Evolutionary conservation across 2,888 invertebrate species (phyloP), one percentile per base, ranked within the genome.

Genomic region (Callyntrura guangdongensis): DNA sequence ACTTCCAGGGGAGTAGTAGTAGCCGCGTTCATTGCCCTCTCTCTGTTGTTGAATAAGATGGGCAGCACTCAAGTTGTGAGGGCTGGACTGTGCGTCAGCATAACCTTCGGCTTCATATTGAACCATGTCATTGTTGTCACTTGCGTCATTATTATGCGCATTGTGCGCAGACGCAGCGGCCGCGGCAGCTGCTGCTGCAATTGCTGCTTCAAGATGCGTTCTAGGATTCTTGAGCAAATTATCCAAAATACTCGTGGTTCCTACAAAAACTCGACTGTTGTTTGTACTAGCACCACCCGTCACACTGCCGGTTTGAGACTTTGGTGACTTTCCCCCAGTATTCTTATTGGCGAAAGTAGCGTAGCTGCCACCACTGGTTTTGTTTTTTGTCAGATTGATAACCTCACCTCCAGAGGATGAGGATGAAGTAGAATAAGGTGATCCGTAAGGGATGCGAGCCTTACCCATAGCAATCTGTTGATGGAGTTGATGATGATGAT

Each of bases 181-280:
- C 20, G 92, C 91, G n/a, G 91, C 91, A 11, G 93, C 91, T 17
- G 91, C 69, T 47, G 91, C 89, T 59, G 93, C 91, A 25, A 91
- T 92, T 27, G 93, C 93, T 88, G 92, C 91, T 83, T 92, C 92
- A 53, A 91, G 87, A 72, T 92, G 92, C 45, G 91, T 92, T 86
- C 93, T 90, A 59, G 93, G 93, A 82, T 94, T 93, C 89, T 93
- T 93, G 90, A 94, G 93, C 92, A 93, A 92, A 92, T 94, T 94
- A 91, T 94, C 94, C 92, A 94, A 91, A 93, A 94, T 94, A 91
- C 93, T 93, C 45, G 94, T 94, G 27, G 93, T 92, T 89, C 93
- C 93, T 61, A 93, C 92, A 77, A 93, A 93, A 84, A 93, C 87
- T 82, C 93, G 89, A 89, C 91, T 92, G 87, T 90, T 91, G 86